phyloP scores from a whole-genome alignment of 2,888 invertebrate species.

The Mamestra brassicae region DNA sequence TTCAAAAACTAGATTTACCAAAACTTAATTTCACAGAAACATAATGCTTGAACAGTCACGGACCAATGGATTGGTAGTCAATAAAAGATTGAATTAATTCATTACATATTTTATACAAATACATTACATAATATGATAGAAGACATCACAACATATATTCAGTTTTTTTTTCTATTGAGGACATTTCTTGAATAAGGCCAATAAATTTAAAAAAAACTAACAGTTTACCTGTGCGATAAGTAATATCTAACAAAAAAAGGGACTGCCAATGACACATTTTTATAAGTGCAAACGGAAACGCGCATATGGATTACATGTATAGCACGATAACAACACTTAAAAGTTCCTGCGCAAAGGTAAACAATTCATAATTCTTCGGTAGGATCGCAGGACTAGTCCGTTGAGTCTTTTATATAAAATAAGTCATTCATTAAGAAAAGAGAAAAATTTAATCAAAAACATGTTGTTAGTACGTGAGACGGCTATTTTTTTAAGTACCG shows the following conservation, averaged over 20 bases:
- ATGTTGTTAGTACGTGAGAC: neutral
- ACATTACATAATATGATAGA: conserved; percentile 15
- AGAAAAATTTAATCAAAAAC: neutral
- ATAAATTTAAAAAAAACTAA: neutral
- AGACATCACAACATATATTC: neutral
- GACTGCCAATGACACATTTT: neutral
- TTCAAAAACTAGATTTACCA: too few relatives aligned
- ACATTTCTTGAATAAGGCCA: neutral
- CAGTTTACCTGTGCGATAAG: neutral
- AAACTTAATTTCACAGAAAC: too few relatives aligned
- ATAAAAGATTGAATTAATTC: conserved; percentile 25
- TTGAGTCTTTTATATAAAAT: neutral
- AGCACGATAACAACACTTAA: neutral
- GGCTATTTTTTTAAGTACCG: too few relatives aligned
- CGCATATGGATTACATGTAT: too few relatives aligned
- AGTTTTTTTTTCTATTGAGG: neutral
- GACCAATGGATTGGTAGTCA: neutral
- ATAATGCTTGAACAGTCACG: too few relatives aligned
- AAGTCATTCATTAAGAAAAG: neutral
- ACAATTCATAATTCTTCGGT: neutral
- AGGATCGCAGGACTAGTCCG: neutral
- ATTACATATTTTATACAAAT: conserved; percentile 33
- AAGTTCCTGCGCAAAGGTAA: neutral
- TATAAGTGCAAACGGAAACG: conserved; percentile 5
- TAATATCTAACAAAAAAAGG: neutral